A percentile compares a stretch with the other conserved stretches of the same genome.
These are phyloP conservation scores for Chamaetylas fuelleborni DNA, from an alignment of 2,113 vertebrate species.

Conservation along the genomic window DNA sequence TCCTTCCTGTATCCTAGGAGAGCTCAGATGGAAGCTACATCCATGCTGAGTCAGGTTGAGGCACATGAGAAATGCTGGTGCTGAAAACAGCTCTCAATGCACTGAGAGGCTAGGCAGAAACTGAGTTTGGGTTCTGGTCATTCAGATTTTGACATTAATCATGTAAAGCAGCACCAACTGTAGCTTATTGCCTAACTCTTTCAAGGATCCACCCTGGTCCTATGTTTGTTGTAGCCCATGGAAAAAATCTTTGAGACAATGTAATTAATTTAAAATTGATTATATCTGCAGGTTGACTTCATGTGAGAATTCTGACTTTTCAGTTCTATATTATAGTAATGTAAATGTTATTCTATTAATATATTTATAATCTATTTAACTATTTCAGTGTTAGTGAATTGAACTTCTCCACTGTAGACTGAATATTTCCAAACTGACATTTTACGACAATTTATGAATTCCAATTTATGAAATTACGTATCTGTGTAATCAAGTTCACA, in stretches of 20 bases:
- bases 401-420: background rate
- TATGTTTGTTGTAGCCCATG: background rate
- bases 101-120: background rate
- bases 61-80: accelerated
- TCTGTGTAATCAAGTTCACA: background rate
- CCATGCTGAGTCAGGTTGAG: background rate
- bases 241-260: background rate
- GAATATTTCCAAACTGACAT: background rate
- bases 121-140: background rate
- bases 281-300: background rate
- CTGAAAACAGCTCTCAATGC: background rate
- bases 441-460: background rate
- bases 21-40: background rate
- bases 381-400: background rate
- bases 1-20: background rate
- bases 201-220: background rate
- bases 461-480: background rate
- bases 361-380: background rate
- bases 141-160: background rate
- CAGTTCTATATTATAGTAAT: background rate
- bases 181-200: background rate
- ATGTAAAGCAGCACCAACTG: background rate
- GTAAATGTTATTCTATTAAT: background rate
- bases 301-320: background rate
- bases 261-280: background rate